phyloP scores from a whole-genome alignment of 2,113 vertebrate species.

The Xenopus borealis region DNA sequence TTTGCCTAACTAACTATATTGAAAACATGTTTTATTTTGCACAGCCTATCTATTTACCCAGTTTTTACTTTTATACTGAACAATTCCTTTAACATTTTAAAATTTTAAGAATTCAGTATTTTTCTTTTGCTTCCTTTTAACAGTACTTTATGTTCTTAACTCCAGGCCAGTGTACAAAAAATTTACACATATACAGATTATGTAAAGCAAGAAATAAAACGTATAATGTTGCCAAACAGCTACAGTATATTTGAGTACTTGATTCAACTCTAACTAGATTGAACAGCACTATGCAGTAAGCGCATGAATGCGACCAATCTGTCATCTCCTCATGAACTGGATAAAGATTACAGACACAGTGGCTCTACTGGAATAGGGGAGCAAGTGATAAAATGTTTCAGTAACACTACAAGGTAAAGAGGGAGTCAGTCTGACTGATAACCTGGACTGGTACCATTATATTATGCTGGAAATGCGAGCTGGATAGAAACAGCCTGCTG shows the following conservation, averaged over 20 bases:
- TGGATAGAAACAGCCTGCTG: slow-evolving; percentile 6
- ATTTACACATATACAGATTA: too few relatives aligned
- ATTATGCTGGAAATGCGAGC: not conserved
- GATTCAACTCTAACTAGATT: not conserved
- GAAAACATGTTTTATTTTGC: too few relatives aligned
- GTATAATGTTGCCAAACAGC: too few relatives aligned
- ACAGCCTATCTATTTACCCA: too few relatives aligned
- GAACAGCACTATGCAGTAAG: not conserved
- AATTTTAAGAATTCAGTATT: too few relatives aligned
- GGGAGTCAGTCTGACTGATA: slow-evolving; percentile 11
- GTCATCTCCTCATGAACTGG: not conserved
- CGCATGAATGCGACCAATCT: not conserved
- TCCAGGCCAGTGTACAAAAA: too few relatives aligned
- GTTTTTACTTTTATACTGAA: too few relatives aligned
- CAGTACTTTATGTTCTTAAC: too few relatives aligned
- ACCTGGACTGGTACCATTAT: slow-evolving; percentile 6
- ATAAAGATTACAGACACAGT: slow-evolving; percentile 1
- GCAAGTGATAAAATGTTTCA: slow-evolving; percentile 5
- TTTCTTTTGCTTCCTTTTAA: too few relatives aligned
- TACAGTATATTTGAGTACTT: not conserved
- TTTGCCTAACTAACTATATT: too few relatives aligned
- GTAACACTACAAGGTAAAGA: not conserved
- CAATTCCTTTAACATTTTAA: too few relatives aligned
- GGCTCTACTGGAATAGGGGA: not conserved
- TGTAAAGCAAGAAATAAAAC: too few relatives aligned